These are phyloP conservation scores for Perca fluviatilis DNA, from an alignment of 2,113 vertebrate species.

Conservation along the genomic window DNA sequence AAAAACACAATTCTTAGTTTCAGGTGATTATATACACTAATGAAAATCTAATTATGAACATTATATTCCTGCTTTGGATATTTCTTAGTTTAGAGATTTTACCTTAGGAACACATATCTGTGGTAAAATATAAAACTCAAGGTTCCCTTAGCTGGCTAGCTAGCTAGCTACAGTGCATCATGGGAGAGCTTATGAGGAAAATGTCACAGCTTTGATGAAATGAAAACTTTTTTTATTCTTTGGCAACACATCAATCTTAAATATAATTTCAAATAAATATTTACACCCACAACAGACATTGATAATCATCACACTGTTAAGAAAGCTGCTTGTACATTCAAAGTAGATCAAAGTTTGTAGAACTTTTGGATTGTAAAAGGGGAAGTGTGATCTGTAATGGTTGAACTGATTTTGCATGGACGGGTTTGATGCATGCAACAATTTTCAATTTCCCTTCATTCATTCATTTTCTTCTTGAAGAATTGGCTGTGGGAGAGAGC, in stretches of 20 bases:
- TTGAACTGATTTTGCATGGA: neutral
- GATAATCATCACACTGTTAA: neutral
- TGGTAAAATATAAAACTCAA: neutral
- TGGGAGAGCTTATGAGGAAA: neutral
- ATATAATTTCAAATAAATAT: slow-evolving; percentile 61
- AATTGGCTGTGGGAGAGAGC: slow-evolving; percentile 74
- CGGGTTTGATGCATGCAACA: neutral
- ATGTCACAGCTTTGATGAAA: neutral
- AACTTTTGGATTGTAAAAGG: neutral
- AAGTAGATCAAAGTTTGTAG: neutral
- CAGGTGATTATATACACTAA: no score
- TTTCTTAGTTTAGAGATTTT: neutral
- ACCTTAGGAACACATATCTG: no score
- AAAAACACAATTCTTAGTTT: no score
- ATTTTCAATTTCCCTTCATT: slow-evolving; percentile 36
- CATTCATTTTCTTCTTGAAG: slow-evolving; percentile 76
- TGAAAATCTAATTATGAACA: neutral
- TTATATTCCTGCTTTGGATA: neutral
- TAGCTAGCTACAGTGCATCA: slow-evolving; percentile 1
- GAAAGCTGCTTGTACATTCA: slow-evolving; percentile 28
- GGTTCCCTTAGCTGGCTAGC: neutral
- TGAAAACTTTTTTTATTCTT: slow-evolving; percentile 23
- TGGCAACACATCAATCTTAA: slow-evolving; percentile 29
- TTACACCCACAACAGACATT: slow-evolving; percentile 22
- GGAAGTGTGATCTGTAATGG: neutral